phyloP scores from a whole-genome alignment of 2,888 invertebrate genomes.

The Spilarctia lutea region DNA sequence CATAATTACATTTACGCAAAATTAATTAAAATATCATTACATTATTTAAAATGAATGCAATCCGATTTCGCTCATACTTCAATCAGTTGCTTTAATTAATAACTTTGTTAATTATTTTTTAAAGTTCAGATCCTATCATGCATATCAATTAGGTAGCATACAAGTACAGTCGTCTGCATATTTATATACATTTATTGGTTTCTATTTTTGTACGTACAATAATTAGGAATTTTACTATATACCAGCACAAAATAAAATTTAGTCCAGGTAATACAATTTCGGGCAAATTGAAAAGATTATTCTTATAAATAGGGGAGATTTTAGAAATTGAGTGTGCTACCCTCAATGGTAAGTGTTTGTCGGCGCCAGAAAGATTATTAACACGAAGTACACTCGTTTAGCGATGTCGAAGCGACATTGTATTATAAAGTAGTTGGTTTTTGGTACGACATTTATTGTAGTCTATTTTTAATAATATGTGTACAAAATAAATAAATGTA shows the following conservation, averaged over 20 bases:
- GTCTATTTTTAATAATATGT: neutral
- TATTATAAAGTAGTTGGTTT: constrained; percentile 15
- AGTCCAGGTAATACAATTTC: neutral
- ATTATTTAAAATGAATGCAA: neutral
- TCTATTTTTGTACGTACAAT: neutral
- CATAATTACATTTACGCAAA: neutral
- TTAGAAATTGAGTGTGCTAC: constrained; percentile 14
- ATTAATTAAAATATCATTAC: neutral
- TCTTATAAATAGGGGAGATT: neutral
- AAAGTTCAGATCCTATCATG: neutral
- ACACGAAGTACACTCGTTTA: constrained; percentile 32
- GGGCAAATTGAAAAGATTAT: neutral
- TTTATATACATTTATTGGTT: neutral
- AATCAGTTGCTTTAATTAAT: neutral
- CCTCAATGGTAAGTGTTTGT: constrained; percentile 26
- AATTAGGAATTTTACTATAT: neutral
- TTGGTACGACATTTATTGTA: neutral
- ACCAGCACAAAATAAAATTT: neutral
- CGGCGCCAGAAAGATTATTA: constrained; percentile 37
- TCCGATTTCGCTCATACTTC: neutral
- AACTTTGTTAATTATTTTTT: neutral
- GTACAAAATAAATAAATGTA: neutral
- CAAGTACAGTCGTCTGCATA: neutral
- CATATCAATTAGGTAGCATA: neutral
- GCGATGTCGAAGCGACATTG: constrained; percentile 15